phyloP scores from a whole-genome alignment of 2,888 invertebrate genomes.

The Philaethria dido region DNA sequence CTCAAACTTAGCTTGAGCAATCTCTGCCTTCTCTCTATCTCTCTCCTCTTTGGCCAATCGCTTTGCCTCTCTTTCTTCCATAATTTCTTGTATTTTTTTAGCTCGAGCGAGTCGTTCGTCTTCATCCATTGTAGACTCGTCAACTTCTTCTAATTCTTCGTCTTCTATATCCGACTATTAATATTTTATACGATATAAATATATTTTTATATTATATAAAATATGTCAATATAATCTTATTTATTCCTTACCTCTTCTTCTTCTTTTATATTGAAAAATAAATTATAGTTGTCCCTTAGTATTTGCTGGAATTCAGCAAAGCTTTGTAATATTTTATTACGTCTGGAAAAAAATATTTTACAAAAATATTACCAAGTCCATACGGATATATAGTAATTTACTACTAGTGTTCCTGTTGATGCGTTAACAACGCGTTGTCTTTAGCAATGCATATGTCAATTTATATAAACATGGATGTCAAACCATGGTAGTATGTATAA shows the following conservation, averaged over 20 bases:
- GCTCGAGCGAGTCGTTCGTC: constrained; percentile 68
- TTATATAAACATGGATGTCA: no score
- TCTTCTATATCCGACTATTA: constrained; percentile 61
- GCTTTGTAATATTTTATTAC: constrained; percentile 72
- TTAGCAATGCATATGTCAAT: no score
- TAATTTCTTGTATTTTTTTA: constrained; percentile 56
- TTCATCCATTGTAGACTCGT: constrained; percentile 70
- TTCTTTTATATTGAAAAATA: constrained; percentile 87
- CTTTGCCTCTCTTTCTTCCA: constrained; percentile 57
- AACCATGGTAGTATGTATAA: no score
- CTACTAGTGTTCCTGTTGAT: no score
- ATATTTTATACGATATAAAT: neutral
- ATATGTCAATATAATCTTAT: neutral
- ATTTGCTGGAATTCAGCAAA: constrained; percentile 83
- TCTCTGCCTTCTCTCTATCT: constrained; percentile 58
- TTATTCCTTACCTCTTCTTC: constrained; percentile 65
- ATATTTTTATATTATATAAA: no score
- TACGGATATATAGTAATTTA: no score
- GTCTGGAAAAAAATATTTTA: constrained; percentile 52
- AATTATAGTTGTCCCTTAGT: constrained; percentile 86
- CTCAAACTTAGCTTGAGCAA: constrained; percentile 60
- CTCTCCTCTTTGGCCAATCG: constrained; percentile 60
- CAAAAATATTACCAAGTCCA: no score
- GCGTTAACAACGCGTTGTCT: no score
- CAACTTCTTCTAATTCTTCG: constrained; percentile 70